A percentile compares a stretch with the other conserved stretches of the same genome.
Evolutionary conservation across 2,888 invertebrate species (phyloP).

Genomic region (Sabatieria punctata): DNA sequence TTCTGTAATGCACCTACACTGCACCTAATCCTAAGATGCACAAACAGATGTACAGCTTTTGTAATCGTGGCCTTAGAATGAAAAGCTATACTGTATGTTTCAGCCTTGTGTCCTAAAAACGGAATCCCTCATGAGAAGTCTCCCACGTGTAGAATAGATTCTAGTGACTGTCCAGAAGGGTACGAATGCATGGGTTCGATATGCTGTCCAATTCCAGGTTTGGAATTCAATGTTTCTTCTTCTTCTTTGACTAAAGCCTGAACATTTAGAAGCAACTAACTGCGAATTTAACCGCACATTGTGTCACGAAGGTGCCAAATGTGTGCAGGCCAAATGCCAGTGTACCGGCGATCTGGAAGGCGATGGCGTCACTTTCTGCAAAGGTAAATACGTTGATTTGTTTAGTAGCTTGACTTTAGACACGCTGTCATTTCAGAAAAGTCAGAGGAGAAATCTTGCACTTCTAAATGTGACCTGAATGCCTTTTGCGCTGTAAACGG

Average conservation of each 20-base stretch:
- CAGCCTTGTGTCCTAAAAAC: constrained; percentile 4
- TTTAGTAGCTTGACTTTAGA: too few species aligned
- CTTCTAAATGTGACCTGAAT: constrained; percentile 16
- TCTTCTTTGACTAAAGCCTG: too few species aligned
- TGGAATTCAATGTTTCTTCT: too few species aligned
- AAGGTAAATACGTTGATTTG: too few species aligned
- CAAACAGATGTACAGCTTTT: too few species aligned
- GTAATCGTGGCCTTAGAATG: neutral
- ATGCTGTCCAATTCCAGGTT: constrained; percentile 7
- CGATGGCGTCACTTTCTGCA: constrained; percentile 9
- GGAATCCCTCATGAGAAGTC: neutral
- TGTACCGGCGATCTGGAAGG: constrained; percentile 22
- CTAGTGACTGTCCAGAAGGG: constrained; percentile 2
- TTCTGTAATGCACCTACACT: too few species aligned
- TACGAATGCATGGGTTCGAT: constrained; percentile 2
- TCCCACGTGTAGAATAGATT: neutral
- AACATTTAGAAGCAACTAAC: neutral
- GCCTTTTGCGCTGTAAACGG: constrained; percentile 16
- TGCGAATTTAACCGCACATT: neutral
- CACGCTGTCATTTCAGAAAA: too few species aligned
- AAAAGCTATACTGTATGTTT: neutral
- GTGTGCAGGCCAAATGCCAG: constrained; percentile 18
- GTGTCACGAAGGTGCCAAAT: constrained; percentile 22
- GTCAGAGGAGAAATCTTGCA: too few species aligned
- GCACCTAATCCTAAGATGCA: too few species aligned